Base-by-base conservation (phyloP, 53 echinoderm and acorn worm species). In the Luidia sarsii region DNA sequence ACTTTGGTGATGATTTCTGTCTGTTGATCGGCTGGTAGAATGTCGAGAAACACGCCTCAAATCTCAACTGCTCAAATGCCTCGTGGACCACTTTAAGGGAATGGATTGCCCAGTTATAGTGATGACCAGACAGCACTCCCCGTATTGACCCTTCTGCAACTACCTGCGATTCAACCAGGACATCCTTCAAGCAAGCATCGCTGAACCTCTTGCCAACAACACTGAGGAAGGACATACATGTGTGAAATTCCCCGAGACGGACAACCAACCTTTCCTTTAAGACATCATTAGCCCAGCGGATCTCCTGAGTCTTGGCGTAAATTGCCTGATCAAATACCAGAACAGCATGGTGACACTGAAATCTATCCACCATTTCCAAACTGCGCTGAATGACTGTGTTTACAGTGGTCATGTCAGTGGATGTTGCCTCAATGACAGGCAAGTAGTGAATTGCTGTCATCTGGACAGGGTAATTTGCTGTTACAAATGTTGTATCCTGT, bases 181-280 rank as follows among this genome's bases (percentile, higher is more conserved):
- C 67, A 32, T 87, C 87, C 48, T 62, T 39, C 15, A 86, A 59
- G 23, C 87, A 80, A 31, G 68, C 72, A 63, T 87, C 66, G 13
- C 52, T 2, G 50, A 87, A 87, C 7, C 71, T 57, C 63, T 64
- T 87, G 3, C 82, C 87, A 16, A 87, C 82, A 9, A 31, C 57
- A 5, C 39, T 61, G 33, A 81, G 48, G 68, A 63, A 71, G 9
- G 87, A 38, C 82, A 87, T 87, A 4, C 22, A 19, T 10, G 80
- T 85, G 74, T 90, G 82, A 30, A 90, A 86, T n/a, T 53, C 75
- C 14, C 90, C 86, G 36, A 90, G 74, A 30, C 86, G 71, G 45
- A 90, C 65, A 3, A 85, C 85, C 4, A 67, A 55, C 19, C 70
- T 32, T 34, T 83, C 49, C 53, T 24, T 70, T 5, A 70, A 32